A percentile compares a stretch with the other conserved stretches of the same genome.
Conservation (phyloP, 2,113 vertebrate species). For the Dromaius novaehollandiae region DNA sequence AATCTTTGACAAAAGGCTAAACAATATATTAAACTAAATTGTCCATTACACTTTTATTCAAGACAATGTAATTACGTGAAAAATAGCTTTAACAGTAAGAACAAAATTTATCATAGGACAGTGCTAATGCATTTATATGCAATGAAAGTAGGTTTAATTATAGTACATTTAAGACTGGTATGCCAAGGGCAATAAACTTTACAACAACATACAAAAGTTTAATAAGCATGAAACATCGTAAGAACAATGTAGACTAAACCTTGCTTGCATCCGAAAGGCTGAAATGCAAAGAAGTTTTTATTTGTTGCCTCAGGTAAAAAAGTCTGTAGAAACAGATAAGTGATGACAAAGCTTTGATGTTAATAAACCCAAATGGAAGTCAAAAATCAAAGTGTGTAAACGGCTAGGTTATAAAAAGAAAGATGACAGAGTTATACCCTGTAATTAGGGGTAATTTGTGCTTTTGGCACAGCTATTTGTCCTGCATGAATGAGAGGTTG, state of each 20-base stretch:
- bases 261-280: conserved; percentile 68
- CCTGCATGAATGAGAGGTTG: conserved; percentile 75
- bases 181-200: conserved; percentile 71
- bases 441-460: conserved; percentile 84
- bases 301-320: conserved; percentile 77
- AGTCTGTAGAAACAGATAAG: conserved; percentile 77
- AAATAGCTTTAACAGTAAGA: conserved; percentile 55
- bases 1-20: conserved; percentile 44
- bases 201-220: conserved; percentile 66
- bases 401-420: conserved; percentile 78
- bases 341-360: conserved; percentile 86
- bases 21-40: conserved; percentile 57
- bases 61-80: conserved; percentile 38
- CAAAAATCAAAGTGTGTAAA: conserved; percentile 83
- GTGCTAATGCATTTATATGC: conserved; percentile 52
- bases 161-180: conserved; percentile 56
- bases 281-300: conserved; percentile 75
- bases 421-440: conserved; percentile 80
- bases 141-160: conserved; percentile 65
- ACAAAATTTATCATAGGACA: conserved; percentile 46
- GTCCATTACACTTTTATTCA: conserved; percentile 36
- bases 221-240: conserved; percentile 70
- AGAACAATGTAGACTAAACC: conserved; percentile 69
- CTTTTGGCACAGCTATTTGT: conserved; percentile 79
- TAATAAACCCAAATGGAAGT: conserved; percentile 85